Percentiles rank a stretch among this genome's conserved stretches.
These are phyloP conservation scores for Daptonema setosum DNA, from an alignment of 2,888 invertebrate genomes.

Conservation along the genomic window DNA sequence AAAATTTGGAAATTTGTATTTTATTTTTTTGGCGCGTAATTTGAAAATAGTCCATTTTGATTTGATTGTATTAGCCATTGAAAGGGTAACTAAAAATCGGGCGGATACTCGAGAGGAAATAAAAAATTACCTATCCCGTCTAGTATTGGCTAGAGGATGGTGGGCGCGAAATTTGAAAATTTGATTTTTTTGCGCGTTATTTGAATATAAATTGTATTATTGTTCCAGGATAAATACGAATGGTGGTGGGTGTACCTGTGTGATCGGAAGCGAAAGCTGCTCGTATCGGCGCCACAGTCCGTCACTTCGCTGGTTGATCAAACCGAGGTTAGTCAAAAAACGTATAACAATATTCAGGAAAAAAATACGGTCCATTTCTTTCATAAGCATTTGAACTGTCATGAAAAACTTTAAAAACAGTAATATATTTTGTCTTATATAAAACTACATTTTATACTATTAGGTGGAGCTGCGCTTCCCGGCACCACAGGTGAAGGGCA, in stretches of 20 bases:
- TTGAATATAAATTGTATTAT: neutral
- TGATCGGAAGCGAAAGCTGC: constrained; percentile 68
- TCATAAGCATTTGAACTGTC: too few species aligned
- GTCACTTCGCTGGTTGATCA: constrained; percentile 68
- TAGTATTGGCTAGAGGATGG: too few species aligned
- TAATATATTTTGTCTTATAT: neutral
- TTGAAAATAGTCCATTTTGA: too few species aligned
- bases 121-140: too few species aligned
- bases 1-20: neutral
- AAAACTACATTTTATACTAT: constrained; percentile 8
- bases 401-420: too few species aligned
- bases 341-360: neutral
- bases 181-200: too few species aligned
- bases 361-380: neutral
- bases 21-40: too few species aligned
- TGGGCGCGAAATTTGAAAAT: too few species aligned
- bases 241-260: constrained; percentile 98
- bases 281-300: constrained; percentile 76
- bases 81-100: too few species aligned
- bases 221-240: constrained; percentile 60
- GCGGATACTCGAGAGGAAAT: too few species aligned
- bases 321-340: constrained; percentile 46
- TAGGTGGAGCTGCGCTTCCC: constrained; percentile 68
- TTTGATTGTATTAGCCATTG: too few species aligned
- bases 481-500: constrained; percentile 75